These are phyloP conservation scores for Chloroceryle aenea DNA, from an alignment of 2,113 vertebrate species.

Conservation along the genomic window DNA sequence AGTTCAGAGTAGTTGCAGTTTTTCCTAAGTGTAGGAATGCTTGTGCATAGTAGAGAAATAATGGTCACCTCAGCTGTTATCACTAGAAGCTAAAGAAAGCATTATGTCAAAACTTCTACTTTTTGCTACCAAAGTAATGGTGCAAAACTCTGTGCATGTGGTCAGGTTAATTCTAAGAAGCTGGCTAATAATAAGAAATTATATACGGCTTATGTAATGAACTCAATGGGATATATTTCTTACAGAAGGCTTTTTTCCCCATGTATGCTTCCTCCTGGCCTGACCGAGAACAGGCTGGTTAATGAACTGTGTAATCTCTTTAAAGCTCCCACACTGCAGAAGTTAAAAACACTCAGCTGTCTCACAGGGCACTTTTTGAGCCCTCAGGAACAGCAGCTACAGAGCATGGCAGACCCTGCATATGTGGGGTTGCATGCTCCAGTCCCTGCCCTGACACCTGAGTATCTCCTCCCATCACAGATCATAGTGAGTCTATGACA, in stretches of 20 bases:
- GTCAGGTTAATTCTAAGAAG: not conserved
- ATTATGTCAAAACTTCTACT: not conserved
- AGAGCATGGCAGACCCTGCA: fast-evolving
- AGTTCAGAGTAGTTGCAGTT: not conserved
- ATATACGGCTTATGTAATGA: not conserved
- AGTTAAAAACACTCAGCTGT: not conserved
- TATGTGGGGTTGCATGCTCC: fast-evolving
- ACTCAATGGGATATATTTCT: not conserved
- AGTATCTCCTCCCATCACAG: not conserved
- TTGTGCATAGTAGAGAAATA: not conserved
- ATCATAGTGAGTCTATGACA: fast-evolving
- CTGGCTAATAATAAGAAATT: not conserved
- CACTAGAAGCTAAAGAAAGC: not conserved
- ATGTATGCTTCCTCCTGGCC: not conserved
- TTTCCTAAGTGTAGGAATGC: not conserved
- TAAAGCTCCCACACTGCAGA: not conserved
- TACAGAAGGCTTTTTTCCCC: not conserved
- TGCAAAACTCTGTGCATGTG: not conserved
- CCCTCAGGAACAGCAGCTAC: fast-evolving
- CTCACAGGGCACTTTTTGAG: not conserved
- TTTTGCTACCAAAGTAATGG: not conserved
- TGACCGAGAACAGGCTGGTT: not conserved
- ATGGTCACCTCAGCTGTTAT: not conserved
- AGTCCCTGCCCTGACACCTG: not conserved
- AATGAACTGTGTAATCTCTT: slow-evolving; percentile 38